A percentile compares a stretch with the other conserved stretches of the same genome.
phyloP scores from a whole-genome alignment of 2,797 vertebrate genomes.

The Carcharodon carcharias region DNA sequence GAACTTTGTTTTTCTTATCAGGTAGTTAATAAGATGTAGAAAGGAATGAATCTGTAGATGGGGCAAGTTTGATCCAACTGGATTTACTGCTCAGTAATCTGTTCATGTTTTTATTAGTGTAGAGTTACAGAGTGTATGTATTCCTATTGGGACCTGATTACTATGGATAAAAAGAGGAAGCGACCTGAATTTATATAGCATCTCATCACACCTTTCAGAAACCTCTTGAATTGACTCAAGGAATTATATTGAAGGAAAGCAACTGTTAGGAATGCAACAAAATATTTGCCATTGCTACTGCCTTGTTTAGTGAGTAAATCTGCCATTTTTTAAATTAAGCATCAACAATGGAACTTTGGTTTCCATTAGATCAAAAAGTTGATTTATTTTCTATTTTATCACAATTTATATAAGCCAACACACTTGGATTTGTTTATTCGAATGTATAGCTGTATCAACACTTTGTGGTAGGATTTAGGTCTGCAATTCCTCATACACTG shows the following conservation, averaged over 20 bases:
- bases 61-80: neutral
- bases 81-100: neutral
- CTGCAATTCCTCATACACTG: neutral
- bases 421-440: no score
- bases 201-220: neutral
- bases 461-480: no score
- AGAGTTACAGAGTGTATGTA: neutral
- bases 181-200: neutral
- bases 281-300: neutral
- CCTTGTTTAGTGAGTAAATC: neutral
- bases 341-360: no score
- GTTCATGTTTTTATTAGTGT: neutral
- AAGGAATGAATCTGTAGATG: neutral
- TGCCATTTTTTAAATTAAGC: no score
- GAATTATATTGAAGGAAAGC: neutral
- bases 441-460: no score
- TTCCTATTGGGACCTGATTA: neutral
- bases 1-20: neutral
- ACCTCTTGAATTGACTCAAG: neutral
- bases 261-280: neutral
- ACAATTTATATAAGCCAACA: no score
- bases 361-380: no score
- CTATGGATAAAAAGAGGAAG: neutral
- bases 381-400: no score
- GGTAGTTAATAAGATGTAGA: neutral